A percentile compares a stretch with the other conserved stretches of the same genome.
Evolutionary conservation across 2,113 vertebrate genomes (phyloP).

Genomic region (Dipodomys spectabilis): DNA sequence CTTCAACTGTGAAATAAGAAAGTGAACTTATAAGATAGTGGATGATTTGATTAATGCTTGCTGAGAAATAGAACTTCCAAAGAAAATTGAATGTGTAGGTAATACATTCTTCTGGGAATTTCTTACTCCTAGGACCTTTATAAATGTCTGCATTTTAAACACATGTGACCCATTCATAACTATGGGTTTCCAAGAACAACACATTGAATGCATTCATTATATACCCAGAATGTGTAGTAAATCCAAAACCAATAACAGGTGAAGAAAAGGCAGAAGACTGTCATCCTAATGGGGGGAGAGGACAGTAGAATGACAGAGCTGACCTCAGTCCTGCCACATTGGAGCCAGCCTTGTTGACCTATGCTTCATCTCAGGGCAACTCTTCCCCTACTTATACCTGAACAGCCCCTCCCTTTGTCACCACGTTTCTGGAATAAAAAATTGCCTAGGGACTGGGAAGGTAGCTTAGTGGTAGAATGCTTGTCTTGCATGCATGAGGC

Average conservation of each 20-base stretch:
- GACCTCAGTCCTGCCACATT: too few relatives aligned
- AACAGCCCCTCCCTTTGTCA: not conserved
- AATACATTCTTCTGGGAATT: slow-evolving; percentile 61
- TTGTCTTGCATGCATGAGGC: too few relatives aligned
- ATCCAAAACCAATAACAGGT: not conserved
- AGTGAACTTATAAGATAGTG: slow-evolving; percentile 1
- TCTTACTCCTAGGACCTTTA: slow-evolving; percentile 16
- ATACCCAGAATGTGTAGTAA: not conserved
- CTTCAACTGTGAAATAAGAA: slow-evolving; percentile 2
- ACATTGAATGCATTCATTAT: not conserved
- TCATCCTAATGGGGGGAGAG: not conserved
- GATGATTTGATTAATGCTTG: slow-evolving; percentile 44
- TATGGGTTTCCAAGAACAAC: not conserved
- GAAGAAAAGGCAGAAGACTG: not conserved
- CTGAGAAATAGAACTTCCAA: slow-evolving; percentile 60
- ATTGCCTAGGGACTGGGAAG: too few relatives aligned
- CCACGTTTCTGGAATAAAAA: slow-evolving; percentile 18
- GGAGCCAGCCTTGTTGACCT: not conserved
- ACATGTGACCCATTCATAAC: slow-evolving; percentile 28
- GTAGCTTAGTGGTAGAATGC: too few relatives aligned
- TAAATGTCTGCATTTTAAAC: slow-evolving; percentile 58
- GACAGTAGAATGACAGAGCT: not conserved
- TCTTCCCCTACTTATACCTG: not conserved
- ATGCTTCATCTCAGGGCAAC: not conserved
- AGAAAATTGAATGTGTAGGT: slow-evolving; percentile 10